These are phyloP conservation scores for Lepilemur septentrionalis DNA, from an alignment of 2,797 vertebrate genomes.

Conservation along the genomic window DNA sequence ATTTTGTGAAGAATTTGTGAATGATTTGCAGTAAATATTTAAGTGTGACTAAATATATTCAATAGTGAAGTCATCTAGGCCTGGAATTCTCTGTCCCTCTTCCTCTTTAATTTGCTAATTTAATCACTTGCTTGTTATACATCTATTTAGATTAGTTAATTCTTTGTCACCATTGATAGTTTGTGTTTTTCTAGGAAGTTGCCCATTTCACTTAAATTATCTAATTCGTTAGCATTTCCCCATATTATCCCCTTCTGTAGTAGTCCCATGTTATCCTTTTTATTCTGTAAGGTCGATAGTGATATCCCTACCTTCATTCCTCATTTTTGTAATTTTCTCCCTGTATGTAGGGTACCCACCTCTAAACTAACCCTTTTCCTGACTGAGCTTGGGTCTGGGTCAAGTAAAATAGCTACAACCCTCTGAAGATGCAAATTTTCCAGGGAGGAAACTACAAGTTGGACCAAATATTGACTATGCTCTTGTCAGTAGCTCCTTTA, in stretches of 20 bases:
- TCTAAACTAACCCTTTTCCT: neutral
- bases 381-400: neutral
- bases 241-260: neutral
- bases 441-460: neutral
- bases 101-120: neutral
- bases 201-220: neutral
- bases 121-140: neutral
- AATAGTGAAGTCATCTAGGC: neutral
- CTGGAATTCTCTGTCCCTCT: neutral
- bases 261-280: neutral
- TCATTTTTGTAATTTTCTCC: neutral
- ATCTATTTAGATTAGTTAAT: neutral
- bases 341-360: rapidly evolving
- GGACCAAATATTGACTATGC: neutral
- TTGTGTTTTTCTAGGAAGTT: neutral
- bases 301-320: neutral
- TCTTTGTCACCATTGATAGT: neutral
- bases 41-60: neutral
- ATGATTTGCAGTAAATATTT: neutral
- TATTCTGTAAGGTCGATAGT: neutral
- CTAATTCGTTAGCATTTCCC: neutral
- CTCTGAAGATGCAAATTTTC: neutral
- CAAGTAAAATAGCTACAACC: neutral
- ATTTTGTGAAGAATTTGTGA: neutral
- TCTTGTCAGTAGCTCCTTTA: too few relatives aligned